Evolutionary conservation across 2,797 vertebrate genomes (phyloP).

Genomic region (Meriones psammophilus): DNA sequence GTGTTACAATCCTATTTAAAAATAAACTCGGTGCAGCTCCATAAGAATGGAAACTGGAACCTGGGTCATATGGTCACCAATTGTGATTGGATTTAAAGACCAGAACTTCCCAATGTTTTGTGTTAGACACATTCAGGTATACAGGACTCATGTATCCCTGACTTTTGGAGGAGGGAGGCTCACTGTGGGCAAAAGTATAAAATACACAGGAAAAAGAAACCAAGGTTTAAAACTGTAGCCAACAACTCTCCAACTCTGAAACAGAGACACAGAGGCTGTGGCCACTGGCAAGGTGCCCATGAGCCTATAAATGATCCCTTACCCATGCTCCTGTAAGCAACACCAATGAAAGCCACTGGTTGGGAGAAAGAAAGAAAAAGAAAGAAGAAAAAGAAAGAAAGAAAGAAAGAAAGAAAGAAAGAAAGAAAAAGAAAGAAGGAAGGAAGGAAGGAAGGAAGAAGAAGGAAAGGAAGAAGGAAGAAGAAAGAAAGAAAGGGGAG

Average conservation of each 20-base stretch:
- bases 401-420: background rate
- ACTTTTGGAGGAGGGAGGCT: background rate
- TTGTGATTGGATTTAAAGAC: background rate
- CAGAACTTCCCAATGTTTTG: constrained; percentile 18
- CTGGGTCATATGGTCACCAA: too few species aligned
- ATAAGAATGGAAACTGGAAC: too few species aligned
- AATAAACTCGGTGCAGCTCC: background rate
- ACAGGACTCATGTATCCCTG: background rate
- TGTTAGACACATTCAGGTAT: background rate
- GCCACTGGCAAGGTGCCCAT: background rate
- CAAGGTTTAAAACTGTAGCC: background rate
- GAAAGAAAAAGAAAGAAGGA: background rate
- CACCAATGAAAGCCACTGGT: background rate
- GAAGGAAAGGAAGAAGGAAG: too few species aligned
- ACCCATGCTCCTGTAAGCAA: background rate
- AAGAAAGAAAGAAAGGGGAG: background rate
- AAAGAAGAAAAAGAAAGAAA: background rate
- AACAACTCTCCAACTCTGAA: too few species aligned
- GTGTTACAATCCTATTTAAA: constrained; percentile 38
- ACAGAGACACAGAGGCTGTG: background rate
- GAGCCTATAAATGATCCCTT: background rate
- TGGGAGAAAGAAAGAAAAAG: background rate
- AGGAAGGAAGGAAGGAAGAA: background rate
- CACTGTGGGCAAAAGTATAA: background rate
- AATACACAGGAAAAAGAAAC: constrained; percentile 34